Conservation (phyloP, 1,140 invertebrate species). For the Phymorhynchus buccinoides region DNA sequence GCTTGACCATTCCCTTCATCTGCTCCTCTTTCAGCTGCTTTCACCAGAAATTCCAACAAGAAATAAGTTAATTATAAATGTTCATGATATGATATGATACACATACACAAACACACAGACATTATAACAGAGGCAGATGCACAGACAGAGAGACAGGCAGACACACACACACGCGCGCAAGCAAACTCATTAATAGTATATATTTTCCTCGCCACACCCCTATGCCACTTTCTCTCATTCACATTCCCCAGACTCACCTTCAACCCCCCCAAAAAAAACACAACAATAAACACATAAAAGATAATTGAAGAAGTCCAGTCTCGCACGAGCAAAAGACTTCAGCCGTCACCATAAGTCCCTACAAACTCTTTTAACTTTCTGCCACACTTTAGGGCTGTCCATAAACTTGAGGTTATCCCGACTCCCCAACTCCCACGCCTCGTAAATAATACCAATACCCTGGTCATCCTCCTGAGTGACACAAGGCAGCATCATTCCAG, state of each 20-base stretch:
- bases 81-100: neutral
- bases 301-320: neutral
- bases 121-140: neutral
- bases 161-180: neutral
- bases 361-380: neutral
- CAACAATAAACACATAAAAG: neutral
- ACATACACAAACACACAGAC: constrained; percentile 24
- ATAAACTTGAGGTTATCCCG: neutral
- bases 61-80: neutral
- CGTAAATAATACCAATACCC: no score
- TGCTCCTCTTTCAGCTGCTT: no score
- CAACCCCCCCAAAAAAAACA: neutral
- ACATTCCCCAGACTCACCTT: neutral
- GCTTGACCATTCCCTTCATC: no score
- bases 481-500: no score
- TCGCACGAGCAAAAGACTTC: neutral
- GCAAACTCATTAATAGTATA: neutral
- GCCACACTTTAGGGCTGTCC: neutral
- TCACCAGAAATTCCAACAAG: no score
- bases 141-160: constrained; percentile 16
- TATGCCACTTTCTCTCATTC: neutral
- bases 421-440: neutral
- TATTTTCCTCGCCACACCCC: neutral
- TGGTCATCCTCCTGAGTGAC: no score
- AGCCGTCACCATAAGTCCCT: neutral